Evolutionary conservation across 2,113 vertebrate genomes (phyloP), one percentile per base, ranked within the genome.

Genomic region (Tautogolabrus adspersus): DNA sequence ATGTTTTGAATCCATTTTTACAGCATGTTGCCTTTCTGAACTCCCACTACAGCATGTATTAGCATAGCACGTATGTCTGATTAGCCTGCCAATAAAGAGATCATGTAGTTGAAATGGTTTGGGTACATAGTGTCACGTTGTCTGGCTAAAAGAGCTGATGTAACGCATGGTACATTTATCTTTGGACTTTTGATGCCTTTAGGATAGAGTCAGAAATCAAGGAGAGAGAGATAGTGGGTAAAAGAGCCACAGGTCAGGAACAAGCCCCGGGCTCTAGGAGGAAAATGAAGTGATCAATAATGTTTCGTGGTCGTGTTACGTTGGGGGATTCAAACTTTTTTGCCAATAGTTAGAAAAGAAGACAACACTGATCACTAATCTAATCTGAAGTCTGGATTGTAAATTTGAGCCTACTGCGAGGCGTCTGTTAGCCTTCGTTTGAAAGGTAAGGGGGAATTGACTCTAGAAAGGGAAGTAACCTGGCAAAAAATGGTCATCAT

Each of bases 1-100:
- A 79, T 79, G 62, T 77, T 54, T 77, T 61, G 38, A 77, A 76
- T 70, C 44, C 63, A 66, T 57, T 69, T 79, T 75, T 73, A 55
- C 65, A 63, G 49, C 54, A 18, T 42, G 49, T 30, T 55, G 60
- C 15, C 34, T 62, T 26, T 62, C 51, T 67, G 57, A 22, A 55
- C 47, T 49, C 55, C 55, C 37, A 40, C 56, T 60, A 66, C 46
- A 75, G 55, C 52, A 66, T 30, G n/a, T 19, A 49, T 38, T 64
- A 56, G 52, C 26, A 54, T 59, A 73, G 34, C 42, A 9, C 47
- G 34, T 23, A 66, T 42, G 46, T 49, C 52, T 52, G 40, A 62
- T 15, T 34, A 22, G 26, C 19, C 47, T 57, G 38, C 19, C 59
- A 77, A 70, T 49, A 77, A 19, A 79, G 66, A 54, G 37, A 59